phyloP scores from a whole-genome alignment of 2,113 vertebrate species.

The Gymnobelideus leadbeateri region DNA sequence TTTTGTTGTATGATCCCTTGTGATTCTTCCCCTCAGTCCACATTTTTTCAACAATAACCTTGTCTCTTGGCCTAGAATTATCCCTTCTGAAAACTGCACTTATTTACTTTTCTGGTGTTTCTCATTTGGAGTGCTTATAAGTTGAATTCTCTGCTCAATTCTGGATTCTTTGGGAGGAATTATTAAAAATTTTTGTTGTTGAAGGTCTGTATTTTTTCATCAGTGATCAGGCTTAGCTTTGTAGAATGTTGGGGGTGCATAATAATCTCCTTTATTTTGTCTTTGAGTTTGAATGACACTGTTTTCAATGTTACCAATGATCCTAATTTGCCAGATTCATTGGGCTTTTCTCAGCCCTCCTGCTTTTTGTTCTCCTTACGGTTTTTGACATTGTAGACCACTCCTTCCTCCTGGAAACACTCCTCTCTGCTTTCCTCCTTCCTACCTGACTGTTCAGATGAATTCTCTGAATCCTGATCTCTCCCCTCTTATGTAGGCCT shows the following conservation, averaged over 20 bases:
- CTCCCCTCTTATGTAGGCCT: too few species aligned
- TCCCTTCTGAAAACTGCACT: not conserved
- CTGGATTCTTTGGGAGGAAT: too few species aligned
- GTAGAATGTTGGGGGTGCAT: too few species aligned
- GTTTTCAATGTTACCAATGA: too few species aligned
- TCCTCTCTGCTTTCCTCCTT: too few species aligned
- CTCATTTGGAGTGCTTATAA: not conserved
- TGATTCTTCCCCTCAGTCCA: not conserved
- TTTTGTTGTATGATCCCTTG: not conserved
- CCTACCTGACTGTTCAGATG: too few species aligned
- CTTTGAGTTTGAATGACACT: too few species aligned
- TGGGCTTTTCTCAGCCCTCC: too few species aligned
- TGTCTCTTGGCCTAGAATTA: not conserved
- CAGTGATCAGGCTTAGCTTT: not conserved
- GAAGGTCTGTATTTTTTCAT: not conserved
- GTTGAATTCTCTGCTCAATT: too few species aligned
- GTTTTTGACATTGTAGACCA: not conserved
- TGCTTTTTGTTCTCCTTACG: not conserved
- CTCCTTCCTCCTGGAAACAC: not conserved
- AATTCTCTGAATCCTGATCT: too few species aligned
- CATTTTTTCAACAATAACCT: not conserved
- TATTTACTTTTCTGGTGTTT: not conserved
- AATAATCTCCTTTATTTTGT: too few species aligned
- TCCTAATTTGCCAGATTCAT: too few species aligned
- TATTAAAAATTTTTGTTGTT: not conserved